These are phyloP conservation scores for Periplaneta americana DNA, from an alignment of 1,140 invertebrate species.

Conservation along the genomic window DNA sequence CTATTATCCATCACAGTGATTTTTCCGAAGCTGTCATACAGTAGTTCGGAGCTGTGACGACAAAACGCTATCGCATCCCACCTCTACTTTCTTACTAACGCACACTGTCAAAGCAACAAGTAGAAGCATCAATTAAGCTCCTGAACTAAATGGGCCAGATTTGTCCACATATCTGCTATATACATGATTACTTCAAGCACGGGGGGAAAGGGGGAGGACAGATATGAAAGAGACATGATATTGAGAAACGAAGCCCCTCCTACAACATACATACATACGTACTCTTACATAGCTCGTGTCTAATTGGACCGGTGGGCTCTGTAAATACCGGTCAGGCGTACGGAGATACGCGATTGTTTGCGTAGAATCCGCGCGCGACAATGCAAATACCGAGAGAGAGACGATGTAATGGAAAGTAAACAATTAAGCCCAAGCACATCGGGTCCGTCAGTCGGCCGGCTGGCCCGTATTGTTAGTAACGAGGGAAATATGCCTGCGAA, in stretches of 20 bases:
- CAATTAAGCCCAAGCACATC: background rate
- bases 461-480: background rate
- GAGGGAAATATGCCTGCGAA: background rate
- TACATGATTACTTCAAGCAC: background rate
- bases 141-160: too few species aligned
- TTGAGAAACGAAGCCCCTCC: background rate
- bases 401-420: constrained; percentile 11
- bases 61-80: too few species aligned
- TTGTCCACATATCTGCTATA: too few species aligned
- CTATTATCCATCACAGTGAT: too few species aligned
- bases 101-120: too few species aligned
- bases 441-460: background rate
- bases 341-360: background rate
- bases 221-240: too few species aligned
- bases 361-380: constrained; percentile 6
- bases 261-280: background rate
- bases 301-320: constrained; percentile 8
- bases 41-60: too few species aligned
- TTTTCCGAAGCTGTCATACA: too few species aligned
- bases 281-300: background rate
- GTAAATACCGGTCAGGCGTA: constrained; percentile 10
- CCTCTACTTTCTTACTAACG: too few species aligned
- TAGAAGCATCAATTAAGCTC: too few species aligned
- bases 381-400: constrained; percentile 5
- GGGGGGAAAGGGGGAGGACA: too few species aligned